Evolutionary conservation across 1,140 invertebrate genomes (phyloP).

Genomic region (Cardiocondyla obscurior): DNA sequence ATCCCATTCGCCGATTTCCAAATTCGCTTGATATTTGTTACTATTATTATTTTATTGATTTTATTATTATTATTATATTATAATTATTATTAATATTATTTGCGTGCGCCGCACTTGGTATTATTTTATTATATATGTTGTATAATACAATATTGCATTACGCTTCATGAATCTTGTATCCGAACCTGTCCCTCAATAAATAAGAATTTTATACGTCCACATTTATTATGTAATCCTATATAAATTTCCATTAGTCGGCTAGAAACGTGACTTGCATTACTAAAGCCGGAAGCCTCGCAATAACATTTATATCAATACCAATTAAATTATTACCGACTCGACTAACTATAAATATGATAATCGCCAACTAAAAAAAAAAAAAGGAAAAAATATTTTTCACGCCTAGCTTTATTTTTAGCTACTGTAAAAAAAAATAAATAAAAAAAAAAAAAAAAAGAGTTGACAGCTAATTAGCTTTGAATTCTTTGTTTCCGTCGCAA

Average conservation of each 20-base stretch:
- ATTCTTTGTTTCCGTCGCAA: background rate
- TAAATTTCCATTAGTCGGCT: background rate
- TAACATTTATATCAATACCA: background rate
- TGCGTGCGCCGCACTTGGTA: slow-evolving; percentile 66
- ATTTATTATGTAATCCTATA: background rate
- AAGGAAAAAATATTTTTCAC: background rate
- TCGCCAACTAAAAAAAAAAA: background rate
- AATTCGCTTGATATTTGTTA: slow-evolving; percentile 65
- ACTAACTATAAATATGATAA: background rate
- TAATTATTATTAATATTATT: slow-evolving; percentile 64
- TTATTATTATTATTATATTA: slow-evolving; percentile 57
- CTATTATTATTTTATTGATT: slow-evolving; percentile 62
- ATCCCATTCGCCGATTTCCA: slow-evolving; percentile 55
- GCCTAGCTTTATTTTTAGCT: background rate
- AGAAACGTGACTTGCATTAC: background rate
- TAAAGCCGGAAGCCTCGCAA: background rate
- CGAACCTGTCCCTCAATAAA: slow-evolving; percentile 31
- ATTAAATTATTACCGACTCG: background rate
- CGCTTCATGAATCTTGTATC: slow-evolving; percentile 57
- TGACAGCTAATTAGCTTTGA: background rate
- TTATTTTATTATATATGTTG: slow-evolving; percentile 70
- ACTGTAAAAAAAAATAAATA: background rate
- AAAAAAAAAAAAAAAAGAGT: too few species aligned
- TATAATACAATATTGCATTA: slow-evolving; percentile 71
- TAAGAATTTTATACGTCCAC: slow-evolving; percentile 34